Evolutionary conservation across 1,140 invertebrate genomes (phyloP).

Genomic region (Agrypnia vestita): DNA sequence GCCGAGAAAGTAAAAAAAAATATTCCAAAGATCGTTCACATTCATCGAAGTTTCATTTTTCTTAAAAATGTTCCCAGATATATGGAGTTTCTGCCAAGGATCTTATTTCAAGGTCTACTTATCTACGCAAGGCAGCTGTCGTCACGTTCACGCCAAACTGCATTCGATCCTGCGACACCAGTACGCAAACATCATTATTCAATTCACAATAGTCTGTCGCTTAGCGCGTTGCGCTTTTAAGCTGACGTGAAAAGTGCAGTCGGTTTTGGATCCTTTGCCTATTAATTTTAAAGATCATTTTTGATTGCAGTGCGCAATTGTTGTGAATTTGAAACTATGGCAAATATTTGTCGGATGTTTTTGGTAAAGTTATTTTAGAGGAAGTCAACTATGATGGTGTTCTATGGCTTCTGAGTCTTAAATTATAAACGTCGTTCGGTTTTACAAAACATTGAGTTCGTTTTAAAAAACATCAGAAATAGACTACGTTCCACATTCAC

Average conservation of each 20-base stretch:
- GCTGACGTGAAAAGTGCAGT: neutral
- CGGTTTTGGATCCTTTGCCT: neutral
- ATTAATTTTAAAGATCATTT: neutral
- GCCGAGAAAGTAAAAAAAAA: no score
- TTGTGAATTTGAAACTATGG: neutral
- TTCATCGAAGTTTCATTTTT: neutral
- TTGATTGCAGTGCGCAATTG: neutral
- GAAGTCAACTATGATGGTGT: no score
- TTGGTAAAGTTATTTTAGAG: neutral
- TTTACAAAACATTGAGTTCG: no score
- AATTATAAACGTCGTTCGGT: no score
- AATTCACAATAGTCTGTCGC: neutral
- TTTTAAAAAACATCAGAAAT: no score
- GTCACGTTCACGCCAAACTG: neutral
- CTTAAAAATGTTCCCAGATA: constrained; percentile 14
- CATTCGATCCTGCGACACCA: neutral
- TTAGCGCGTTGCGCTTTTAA: neutral
- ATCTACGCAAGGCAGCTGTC: constrained; percentile 10
- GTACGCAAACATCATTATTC: neutral
- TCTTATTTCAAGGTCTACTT: constrained; percentile 18
- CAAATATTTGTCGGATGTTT: neutral
- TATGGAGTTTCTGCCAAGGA: constrained; percentile 5
- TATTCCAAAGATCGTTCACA: no score
- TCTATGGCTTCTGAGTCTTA: no score
- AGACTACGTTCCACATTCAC: no score